Conservation (phyloP, 2,888 invertebrate genomes). For the Drosophila cognata region DNA sequence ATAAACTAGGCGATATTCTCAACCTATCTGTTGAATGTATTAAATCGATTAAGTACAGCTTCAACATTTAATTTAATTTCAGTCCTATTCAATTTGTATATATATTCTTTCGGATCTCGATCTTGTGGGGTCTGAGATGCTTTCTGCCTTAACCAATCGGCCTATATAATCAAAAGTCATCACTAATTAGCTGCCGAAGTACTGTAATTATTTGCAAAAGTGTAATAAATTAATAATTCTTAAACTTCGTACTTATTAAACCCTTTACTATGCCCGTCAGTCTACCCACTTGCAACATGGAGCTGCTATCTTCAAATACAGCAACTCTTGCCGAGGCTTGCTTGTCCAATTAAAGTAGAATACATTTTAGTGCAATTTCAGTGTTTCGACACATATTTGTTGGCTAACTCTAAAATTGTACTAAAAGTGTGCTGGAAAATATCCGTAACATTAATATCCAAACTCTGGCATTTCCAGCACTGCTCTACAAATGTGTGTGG, state of each 20-base stretch:
- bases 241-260: background rate
- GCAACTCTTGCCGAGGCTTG: background rate
- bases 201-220: background rate
- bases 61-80: too few relatives aligned
- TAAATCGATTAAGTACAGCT: background rate
- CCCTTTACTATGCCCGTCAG: background rate
- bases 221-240: background rate
- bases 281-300: background rate
- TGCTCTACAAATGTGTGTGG: conserved; percentile 31
- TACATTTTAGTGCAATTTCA: conserved; percentile 17
- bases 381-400: conserved; percentile 9
- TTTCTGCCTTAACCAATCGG: background rate
- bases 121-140: background rate
- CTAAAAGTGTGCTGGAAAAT: conserved; percentile 62
- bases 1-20: background rate
- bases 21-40: background rate
- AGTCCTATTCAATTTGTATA: background rate
- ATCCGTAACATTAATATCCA: conserved; percentile 66
- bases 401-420: conserved; percentile 18
- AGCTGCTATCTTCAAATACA: background rate
- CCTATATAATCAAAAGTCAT: background rate
- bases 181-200: background rate
- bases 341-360: conserved; percentile 6
- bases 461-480: conserved; percentile 41
- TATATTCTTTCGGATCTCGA: background rate